Evolutionary conservation across 2,797 vertebrate species (phyloP).

Genomic region (Arnoldichthys spilopterus): DNA sequence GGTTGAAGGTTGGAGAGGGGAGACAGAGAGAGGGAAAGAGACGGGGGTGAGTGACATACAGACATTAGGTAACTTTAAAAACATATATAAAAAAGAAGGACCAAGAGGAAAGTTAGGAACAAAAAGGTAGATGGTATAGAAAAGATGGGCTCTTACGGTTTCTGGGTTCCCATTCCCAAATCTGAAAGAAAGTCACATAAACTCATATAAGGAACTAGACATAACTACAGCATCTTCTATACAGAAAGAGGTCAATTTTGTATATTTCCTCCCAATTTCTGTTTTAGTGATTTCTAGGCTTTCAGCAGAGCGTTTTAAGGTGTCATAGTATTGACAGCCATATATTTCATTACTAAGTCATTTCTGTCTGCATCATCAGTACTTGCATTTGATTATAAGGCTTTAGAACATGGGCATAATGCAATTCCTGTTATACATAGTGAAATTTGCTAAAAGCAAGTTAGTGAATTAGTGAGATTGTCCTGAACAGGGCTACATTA

Average conservation of each 20-base stretch:
- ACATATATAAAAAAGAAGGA: background rate
- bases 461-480: no score
- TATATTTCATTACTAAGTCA: no score
- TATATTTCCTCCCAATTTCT: background rate
- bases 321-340: no score
- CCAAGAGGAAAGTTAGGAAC: background rate
- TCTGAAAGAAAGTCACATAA: slow-evolving; percentile 71
- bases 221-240: background rate
- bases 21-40: slow-evolving; percentile 16
- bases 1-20: no score
- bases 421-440: no score
- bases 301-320: no score
- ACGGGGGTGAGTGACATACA: background rate
- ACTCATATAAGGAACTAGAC: background rate
- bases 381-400: no score
- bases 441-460: no score
- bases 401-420: no score
- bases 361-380: no score
- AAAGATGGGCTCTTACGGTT: slow-evolving; percentile 79
- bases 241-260: background rate
- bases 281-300: no score
- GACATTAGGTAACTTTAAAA: background rate
- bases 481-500: no score
- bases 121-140: background rate
- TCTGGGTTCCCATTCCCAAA: slow-evolving; percentile 85